A percentile compares a stretch with the other conserved stretches of the same genome.
These are phyloP conservation scores for Sebastiscus albofasciatus DNA, from an alignment of 2,797 vertebrate species.

Conservation along the genomic window DNA sequence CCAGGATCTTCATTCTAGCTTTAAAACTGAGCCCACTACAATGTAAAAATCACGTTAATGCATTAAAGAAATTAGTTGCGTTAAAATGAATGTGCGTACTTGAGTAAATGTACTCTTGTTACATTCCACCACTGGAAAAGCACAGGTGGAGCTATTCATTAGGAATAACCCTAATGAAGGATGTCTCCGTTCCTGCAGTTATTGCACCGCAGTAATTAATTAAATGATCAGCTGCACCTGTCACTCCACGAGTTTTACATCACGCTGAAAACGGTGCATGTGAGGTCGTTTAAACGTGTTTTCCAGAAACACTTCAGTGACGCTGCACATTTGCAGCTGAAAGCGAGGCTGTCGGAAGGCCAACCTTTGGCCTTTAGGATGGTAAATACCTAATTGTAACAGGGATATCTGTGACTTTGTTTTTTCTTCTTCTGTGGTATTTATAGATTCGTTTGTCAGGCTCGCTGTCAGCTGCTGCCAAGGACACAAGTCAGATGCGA, in stretches of 20 bases:
- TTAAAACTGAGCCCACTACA: no score
- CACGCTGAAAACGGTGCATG: neutral
- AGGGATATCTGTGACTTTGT: neutral
- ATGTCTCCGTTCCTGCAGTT: neutral
- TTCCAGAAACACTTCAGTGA: neutral
- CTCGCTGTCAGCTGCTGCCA: neutral
- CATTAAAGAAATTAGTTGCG: no score
- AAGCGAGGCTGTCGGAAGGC: neutral
- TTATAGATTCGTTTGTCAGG: neutral
- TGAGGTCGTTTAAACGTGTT: neutral
- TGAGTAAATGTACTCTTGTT: neutral
- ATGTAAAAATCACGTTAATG: no score
- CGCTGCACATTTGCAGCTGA: neutral
- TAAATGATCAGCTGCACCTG: neutral
- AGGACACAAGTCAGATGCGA: constrained; percentile 16
- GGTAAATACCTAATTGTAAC: neutral
- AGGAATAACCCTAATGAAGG: neutral
- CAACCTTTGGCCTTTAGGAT: neutral
- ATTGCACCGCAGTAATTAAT: neutral
- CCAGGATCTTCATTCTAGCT: no score
- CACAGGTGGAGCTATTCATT: neutral
- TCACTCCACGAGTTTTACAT: neutral
- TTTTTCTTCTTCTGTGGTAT: neutral
- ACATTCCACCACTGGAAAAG: neutral
- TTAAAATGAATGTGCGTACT: no score